phyloP scores from a whole-genome alignment of 2,113 vertebrate genomes.

The Leptosomus discolor region DNA sequence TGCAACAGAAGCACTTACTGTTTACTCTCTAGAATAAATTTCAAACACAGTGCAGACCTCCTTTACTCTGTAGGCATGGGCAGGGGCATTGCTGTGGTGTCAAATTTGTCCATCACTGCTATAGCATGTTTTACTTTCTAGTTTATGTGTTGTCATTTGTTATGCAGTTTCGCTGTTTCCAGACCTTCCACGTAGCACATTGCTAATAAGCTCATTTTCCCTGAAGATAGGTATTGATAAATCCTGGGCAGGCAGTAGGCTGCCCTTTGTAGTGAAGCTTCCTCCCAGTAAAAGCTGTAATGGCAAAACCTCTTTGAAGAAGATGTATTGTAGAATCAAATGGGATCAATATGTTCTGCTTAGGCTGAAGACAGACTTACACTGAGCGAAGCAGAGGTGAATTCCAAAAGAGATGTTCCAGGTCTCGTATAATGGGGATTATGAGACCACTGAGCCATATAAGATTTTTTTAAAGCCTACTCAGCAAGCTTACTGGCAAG shows the following conservation, averaged over 20 bases:
- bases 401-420: slow-evolving; percentile 50
- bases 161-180: background rate
- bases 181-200: background rate
- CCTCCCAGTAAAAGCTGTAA: background rate
- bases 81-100: background rate
- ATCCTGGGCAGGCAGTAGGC: background rate
- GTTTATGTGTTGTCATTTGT: background rate
- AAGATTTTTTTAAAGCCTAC: slow-evolving; percentile 58
- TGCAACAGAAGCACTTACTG: background rate
- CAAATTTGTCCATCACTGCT: background rate
- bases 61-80: background rate
- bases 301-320: background rate
- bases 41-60: background rate
- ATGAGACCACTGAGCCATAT: slow-evolving; percentile 32
- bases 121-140: background rate
- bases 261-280: background rate
- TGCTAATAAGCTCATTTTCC: background rate
- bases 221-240: background rate
- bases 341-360: slow-evolving; percentile 39
- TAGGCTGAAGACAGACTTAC: background rate
- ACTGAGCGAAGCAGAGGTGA: background rate
- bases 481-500: slow-evolving; percentile 31
- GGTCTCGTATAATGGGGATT: slow-evolving; percentile 36
- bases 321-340: slow-evolving; percentile 8
- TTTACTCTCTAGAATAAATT: slow-evolving; percentile 16